These are phyloP conservation scores for Otolemur crassicaudatus DNA, from an alignment of 2,797 vertebrate genomes.

Conservation along the genomic window DNA sequence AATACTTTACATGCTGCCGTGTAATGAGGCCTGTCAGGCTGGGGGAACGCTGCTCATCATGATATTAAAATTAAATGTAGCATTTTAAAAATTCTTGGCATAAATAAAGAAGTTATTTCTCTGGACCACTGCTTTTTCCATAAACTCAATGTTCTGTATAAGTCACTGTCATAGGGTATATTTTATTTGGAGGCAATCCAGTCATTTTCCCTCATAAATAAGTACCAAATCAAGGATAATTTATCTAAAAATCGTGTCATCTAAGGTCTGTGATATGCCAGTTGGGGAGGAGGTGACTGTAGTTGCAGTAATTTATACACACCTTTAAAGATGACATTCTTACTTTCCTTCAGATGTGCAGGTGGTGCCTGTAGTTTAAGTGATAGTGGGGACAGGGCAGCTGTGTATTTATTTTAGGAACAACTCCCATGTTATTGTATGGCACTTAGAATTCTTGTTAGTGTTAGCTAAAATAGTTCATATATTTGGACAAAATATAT, in stretches of 20 bases:
- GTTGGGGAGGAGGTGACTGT: neutral
- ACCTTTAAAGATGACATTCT: neutral
- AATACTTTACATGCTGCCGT: conserved; percentile 85
- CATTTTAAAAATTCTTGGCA: conserved; percentile 88
- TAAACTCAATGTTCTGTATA: conserved; percentile 88
- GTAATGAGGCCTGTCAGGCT: conserved; percentile 87
- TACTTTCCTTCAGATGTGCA: neutral
- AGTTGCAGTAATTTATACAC: neutral
- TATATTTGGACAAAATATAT: neutral
- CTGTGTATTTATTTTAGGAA: neutral
- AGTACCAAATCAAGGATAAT: conserved; percentile 76
- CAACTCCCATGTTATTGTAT: neutral
- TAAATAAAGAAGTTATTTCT: conserved; percentile 89
- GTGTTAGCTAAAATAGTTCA: neutral
- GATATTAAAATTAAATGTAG: conserved; percentile 90
- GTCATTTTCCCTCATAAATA: conserved; percentile 80
- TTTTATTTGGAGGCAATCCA: conserved; percentile 85
- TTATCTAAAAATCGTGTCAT: conserved; percentile 78
- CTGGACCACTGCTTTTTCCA: conserved; percentile 87
- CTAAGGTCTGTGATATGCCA: conserved; percentile 42
- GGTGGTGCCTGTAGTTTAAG: neutral
- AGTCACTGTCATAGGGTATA: conserved; percentile 85
- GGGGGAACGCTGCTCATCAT: conserved; percentile 84
- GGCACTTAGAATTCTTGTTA: neutral
- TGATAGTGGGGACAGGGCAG: neutral